Evolutionary conservation across 2,113 vertebrate species (phyloP), one percentile per base, ranked within the genome.

Genomic region (Taurulus bubalis): DNA sequence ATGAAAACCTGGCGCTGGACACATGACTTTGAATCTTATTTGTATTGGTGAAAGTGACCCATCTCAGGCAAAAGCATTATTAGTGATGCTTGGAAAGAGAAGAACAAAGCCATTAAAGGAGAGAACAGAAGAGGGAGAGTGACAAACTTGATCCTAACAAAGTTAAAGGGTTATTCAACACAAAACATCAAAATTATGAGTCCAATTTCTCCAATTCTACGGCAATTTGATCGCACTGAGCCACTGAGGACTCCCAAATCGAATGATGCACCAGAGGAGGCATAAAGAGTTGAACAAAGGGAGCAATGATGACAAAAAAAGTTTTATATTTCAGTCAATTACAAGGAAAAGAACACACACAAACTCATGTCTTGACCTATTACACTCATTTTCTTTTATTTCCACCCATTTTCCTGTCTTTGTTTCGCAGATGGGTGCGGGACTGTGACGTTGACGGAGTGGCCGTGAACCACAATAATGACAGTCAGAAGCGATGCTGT

Each of bases 21-120:
- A 96, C 96, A 96, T 96, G 97, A 96, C 96, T 97, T 96, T 96
- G 96, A 96, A 97, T 97, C 96, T 96, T 96, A 96, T 98, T 97
- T 98, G 96, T 98, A 97, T 97, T 95, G 97, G 97, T 96, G 94
- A 96, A 96, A 96, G 93, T 96, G 96, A 96, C 96, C 96, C 92
- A 94, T 94, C 96, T 94, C 91, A 93, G 95, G 95, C 95, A 93
- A 93, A 94, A 79, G 95, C 58, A 53, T 90, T 92, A 92, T 93
- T 93, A 90, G 86, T 42, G 90, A 90, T 79, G 90, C 86, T 77
- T 63, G 82, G 59, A 84, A 87, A 84, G 83, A 93, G 93, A 83
- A 91, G 91, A 94, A 94, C 91, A 93, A 92, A 91, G 89, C 91
- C 83, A 93, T 93, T 93, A 93, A 90, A 93, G 71, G 79, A 63